phyloP scores from a whole-genome alignment of 2,113 vertebrate genomes.

The Nanorana parkeri region DNA sequence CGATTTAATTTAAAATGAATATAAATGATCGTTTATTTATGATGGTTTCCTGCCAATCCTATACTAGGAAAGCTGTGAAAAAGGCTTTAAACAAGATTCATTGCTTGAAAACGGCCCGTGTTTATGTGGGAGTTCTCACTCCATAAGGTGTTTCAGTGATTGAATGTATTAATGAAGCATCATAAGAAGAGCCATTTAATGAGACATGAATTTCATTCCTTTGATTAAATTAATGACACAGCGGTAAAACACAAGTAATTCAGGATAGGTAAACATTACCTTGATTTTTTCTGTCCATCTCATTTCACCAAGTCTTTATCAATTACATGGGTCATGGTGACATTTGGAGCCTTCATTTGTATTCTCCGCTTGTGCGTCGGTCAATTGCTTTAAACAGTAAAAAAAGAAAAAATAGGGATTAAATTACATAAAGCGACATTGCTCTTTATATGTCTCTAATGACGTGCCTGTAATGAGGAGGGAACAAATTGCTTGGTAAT shows the following conservation, averaged over 20 bases:
- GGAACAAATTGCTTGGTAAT: constrained; percentile 11
- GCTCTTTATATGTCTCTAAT: constrained; percentile 9
- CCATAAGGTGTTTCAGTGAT: constrained; percentile 8
- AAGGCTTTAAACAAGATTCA: background rate
- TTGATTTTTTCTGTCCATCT: constrained; percentile 20
- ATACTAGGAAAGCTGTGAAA: no score
- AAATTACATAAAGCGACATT: constrained; percentile 20
- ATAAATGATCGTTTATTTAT: no score
- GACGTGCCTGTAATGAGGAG: background rate
- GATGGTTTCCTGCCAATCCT: no score
- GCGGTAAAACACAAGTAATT: constrained; percentile 25
- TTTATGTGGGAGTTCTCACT: background rate
- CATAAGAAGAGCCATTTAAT: constrained; percentile 15
- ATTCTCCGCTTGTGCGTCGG: background rate
- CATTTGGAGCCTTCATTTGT: constrained; percentile 23
- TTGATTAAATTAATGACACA: constrained; percentile 44
- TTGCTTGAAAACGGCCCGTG: background rate
- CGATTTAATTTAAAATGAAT: no score
- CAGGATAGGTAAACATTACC: constrained; percentile 9
- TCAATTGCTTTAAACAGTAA: background rate
- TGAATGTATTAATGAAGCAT: constrained; percentile 23
- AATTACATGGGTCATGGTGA: constrained; percentile 29
- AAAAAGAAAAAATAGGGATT: background rate
- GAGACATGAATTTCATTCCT: constrained; percentile 30
- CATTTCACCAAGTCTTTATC: constrained; percentile 13